These are phyloP conservation scores for Proctacanthus coquilletti DNA, from an alignment of 1,140 invertebrate genomes.

Conservation along the genomic window DNA sequence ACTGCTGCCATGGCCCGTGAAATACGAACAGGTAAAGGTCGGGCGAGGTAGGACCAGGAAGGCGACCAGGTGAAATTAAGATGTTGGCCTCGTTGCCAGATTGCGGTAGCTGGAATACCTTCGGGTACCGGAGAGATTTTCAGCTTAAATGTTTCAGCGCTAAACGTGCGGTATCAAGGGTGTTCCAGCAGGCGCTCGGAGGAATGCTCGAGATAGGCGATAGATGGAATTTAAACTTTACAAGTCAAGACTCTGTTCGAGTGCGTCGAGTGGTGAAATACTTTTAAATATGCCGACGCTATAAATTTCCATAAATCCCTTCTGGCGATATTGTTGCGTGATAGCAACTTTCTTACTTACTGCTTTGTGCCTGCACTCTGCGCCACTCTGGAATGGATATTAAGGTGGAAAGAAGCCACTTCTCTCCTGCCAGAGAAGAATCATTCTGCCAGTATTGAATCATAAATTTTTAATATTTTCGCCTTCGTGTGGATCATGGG, in stretches of 20 bases:
- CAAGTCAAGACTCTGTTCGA: no score
- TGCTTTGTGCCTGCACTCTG: not conserved
- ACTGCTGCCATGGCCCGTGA: no score
- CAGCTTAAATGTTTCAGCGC: not conserved
- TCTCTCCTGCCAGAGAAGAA: not conserved
- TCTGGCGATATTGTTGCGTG: not conserved
- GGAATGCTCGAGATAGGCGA: not conserved
- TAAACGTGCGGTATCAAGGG: not conserved
- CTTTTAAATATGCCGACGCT: not conserved
- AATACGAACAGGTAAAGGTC: no score
- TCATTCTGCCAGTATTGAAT: not conserved
- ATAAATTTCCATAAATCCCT: slow-evolving; percentile 1
- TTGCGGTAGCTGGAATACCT: no score
- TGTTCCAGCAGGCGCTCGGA: not conserved
- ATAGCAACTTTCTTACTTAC: not conserved
- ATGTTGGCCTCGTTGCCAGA: not conserved
- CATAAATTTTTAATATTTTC: slow-evolving; percentile 1
- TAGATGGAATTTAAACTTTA: not conserved
- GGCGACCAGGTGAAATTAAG: not conserved
- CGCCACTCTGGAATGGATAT: not conserved
- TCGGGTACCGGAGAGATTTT: no score
- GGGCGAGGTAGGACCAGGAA: not conserved
- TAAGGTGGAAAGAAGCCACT: not conserved
- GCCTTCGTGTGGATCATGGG: no score
- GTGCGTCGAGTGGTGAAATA: no score